These are phyloP conservation scores for Otus sunia DNA, from an alignment of 2,113 vertebrate genomes.

Conservation along the genomic window DNA sequence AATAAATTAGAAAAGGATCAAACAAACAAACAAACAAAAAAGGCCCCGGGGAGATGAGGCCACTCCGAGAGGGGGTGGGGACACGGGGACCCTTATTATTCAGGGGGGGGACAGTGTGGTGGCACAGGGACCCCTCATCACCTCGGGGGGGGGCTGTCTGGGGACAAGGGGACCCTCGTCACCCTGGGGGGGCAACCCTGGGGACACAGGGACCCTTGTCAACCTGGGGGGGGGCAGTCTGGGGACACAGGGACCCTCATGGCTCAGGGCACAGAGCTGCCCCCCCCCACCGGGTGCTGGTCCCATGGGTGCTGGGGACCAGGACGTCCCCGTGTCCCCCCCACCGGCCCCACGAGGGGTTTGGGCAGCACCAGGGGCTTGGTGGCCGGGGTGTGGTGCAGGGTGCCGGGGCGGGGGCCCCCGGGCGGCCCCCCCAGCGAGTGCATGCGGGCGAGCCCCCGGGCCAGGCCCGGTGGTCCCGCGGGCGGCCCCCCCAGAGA, in stretches of 20 bases:
- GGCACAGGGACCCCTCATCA: neutral
- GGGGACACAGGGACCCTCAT: neutral
- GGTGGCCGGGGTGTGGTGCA: neutral
- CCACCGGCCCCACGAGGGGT: neutral
- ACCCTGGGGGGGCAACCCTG: no score
- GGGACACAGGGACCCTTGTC: neutral
- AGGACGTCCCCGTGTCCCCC: neutral
- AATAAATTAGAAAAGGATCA: conserved; percentile 20
- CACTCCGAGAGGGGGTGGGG: neutral
- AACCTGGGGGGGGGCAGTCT: neutral
- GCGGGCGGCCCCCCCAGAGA: neutral
- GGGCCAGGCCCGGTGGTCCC: neutral
- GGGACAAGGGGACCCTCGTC: neutral
- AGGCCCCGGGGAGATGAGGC: no score
- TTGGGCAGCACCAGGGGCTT: conserved; percentile 2
- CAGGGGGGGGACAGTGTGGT: neutral
- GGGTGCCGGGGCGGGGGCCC: neutral
- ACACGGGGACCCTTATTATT: neutral
- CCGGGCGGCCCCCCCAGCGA: neutral
- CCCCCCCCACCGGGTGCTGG: neutral
- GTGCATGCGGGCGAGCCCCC: neutral
- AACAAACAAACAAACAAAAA: neutral
- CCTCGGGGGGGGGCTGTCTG: neutral
- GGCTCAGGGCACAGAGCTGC: neutral
- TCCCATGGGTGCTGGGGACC: neutral